Conservation (phyloP, 2,888 invertebrate species). For the Choristoneura rosaceana region DNA sequence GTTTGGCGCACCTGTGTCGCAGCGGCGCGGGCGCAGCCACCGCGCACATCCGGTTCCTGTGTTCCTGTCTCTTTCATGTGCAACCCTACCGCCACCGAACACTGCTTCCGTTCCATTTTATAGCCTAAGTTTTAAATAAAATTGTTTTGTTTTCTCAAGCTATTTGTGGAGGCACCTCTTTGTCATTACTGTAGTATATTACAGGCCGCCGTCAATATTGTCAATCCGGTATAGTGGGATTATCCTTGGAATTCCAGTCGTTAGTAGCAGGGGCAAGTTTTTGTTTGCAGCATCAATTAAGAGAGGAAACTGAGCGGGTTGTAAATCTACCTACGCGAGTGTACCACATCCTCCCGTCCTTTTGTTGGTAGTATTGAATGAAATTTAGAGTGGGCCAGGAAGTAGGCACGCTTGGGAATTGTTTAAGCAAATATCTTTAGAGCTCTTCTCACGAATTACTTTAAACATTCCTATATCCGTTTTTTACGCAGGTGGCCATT, state of each 20-base stretch:
- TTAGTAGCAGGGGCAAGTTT: conserved; percentile 63
- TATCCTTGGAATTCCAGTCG: conserved; percentile 54
- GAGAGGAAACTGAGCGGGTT: conserved; percentile 63
- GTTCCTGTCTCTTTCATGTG: conserved; percentile 61
- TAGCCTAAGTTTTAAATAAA: background rate
- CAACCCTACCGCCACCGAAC: conserved; percentile 53
- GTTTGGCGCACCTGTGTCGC: conserved; percentile 63
- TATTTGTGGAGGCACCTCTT: conserved; percentile 7
- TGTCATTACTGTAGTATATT: background rate
- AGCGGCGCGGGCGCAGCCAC: conserved; percentile 55
- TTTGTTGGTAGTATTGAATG: conserved; percentile 60
- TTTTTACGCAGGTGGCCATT: conserved; percentile 42
- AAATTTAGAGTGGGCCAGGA: conserved; percentile 63
- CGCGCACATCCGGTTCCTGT: conserved; percentile 78
- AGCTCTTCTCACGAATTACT: conserved; percentile 54
- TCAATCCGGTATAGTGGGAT: conserved; percentile 48
- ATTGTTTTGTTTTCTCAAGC: background rate
- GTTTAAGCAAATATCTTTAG: conserved; percentile 57
- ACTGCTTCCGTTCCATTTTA: conserved; percentile 51
- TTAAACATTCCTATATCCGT: conserved; percentile 55
- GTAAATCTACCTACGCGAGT: conserved; percentile 45
- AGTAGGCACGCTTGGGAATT: conserved; percentile 68
- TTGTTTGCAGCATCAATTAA: conserved; percentile 62
- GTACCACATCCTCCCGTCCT: conserved; percentile 49
- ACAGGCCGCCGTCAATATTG: conserved; percentile 50